Conservation (phyloP, 2,113 vertebrate species). For the Engystomops pustulosus region DNA sequence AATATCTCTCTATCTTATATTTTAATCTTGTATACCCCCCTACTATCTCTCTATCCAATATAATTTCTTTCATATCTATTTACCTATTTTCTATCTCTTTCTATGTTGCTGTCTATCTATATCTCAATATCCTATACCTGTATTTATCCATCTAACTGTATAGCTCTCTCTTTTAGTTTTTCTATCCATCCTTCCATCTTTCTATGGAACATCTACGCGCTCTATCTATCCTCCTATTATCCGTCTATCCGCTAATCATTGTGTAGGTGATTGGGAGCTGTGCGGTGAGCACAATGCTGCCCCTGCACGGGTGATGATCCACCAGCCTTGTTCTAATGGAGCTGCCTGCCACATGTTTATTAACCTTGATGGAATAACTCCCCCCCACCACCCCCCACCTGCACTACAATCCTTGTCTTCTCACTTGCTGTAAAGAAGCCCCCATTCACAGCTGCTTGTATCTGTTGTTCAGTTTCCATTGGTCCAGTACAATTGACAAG, state of each 20-base stretch:
- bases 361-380: slow-evolving; percentile 54
- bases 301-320: background rate
- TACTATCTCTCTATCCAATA: background rate
- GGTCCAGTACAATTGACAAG: slow-evolving; percentile 80
- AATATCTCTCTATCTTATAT: slow-evolving; percentile 1
- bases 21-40: background rate
- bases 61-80: background rate
- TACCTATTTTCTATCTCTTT: background rate
- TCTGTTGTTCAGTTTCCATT: slow-evolving; percentile 72
- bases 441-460: slow-evolving; percentile 71
- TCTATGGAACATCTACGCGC: no score
- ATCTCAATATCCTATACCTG: no score
- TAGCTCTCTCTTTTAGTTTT: no score
- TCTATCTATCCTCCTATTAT: no score
- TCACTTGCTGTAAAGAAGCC: slow-evolving; percentile 51
- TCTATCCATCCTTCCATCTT: no score
- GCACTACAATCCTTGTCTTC: slow-evolving; percentile 50
- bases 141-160: no score
- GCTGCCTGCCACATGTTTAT: slow-evolving; percentile 52
- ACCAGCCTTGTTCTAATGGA: slow-evolving; percentile 24
- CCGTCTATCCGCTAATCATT: no score
- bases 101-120: background rate
- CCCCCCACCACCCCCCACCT: background rate
- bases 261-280: background rate
- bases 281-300: background rate